Evolutionary conservation across 2,797 vertebrate species (phyloP), one percentile per base, ranked within the genome.

Genomic region (Echiichthys vipera): DNA sequence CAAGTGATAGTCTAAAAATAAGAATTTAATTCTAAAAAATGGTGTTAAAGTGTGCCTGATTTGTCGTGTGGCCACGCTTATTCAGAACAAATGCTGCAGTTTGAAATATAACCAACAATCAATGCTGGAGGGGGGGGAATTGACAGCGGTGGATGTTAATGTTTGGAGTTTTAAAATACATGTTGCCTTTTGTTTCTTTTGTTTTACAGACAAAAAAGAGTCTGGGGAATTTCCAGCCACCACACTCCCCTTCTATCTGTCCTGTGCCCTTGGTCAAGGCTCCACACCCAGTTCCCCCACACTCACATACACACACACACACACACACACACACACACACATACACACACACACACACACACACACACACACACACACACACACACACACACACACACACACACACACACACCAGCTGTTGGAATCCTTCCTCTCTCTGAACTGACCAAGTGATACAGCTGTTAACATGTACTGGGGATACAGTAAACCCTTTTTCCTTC

Each of bases 371-470:
- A 68, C 67, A 71, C 18, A 71, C 37, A 45, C 72, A 64, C 58
- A 74, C 72, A 74, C 73, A 57, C 78, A 34, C 82, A 71, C 62
- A 62, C 71, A 61, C 66, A 71, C 54, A 58, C 80, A 53, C 55
- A 70, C 40, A 64, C 79, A 90, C 55, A 81, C 70, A 66, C 78
- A 83, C 75, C 94, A 94, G 84, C 93, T 95, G 88, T 94, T 93
- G 49, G 92, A 96, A 88, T 94, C 93, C 58, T 94, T 96, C 87
- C 92, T 94, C 17, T 94, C 93, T 82, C 93, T 95, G 84, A 94
- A 92, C 68, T 94, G 94, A 96, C 79, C 95, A 95, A 92, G 91
- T 94, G 76, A 94, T 97, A 91, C 94, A 96, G 61, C 94, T 96
- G 81, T 92, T 94, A 70, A 81, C 69, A 82, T 81, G 78, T 70